These are phyloP conservation scores for Puffinus mauretanicus DNA, from an alignment of 2,113 vertebrate genomes.

Conservation along the genomic window DNA sequence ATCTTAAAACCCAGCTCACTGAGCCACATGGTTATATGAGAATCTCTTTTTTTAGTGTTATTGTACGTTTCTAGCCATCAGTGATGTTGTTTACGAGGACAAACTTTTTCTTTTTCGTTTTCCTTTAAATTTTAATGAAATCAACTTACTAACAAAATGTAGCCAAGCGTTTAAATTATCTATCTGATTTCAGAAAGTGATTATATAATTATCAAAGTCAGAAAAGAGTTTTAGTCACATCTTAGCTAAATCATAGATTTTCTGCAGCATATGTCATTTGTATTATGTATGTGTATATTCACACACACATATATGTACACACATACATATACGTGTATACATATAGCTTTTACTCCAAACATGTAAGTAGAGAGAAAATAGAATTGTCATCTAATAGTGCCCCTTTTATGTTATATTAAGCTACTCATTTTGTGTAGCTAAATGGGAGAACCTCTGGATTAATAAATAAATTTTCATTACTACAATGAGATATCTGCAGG, in stretches of 20 bases:
- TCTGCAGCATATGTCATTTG: neutral
- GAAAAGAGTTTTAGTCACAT: neutral
- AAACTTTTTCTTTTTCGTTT: neutral
- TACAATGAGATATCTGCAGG: neutral
- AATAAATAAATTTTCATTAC: neutral
- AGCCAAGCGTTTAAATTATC: neutral
- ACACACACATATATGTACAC: neutral
- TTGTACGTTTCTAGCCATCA: neutral
- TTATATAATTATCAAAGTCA: neutral
- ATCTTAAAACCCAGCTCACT: neutral
- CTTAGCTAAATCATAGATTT: neutral
- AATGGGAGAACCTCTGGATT: neutral
- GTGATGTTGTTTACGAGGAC: neutral
- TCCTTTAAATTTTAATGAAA: neutral
- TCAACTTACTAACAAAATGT: neutral
- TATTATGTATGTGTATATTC: neutral
- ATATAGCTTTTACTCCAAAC: neutral
- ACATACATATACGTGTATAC: neutral
- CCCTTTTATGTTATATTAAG: neutral
- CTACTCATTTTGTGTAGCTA: neutral
- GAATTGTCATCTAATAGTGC: neutral
- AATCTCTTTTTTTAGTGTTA: neutral
- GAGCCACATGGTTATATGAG: neutral
- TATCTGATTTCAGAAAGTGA: neutral
- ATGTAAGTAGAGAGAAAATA: neutral